These are phyloP conservation scores for Orestias chungarensis DNA, from an alignment of 2,797 vertebrate genomes.

Conservation along the genomic window DNA sequence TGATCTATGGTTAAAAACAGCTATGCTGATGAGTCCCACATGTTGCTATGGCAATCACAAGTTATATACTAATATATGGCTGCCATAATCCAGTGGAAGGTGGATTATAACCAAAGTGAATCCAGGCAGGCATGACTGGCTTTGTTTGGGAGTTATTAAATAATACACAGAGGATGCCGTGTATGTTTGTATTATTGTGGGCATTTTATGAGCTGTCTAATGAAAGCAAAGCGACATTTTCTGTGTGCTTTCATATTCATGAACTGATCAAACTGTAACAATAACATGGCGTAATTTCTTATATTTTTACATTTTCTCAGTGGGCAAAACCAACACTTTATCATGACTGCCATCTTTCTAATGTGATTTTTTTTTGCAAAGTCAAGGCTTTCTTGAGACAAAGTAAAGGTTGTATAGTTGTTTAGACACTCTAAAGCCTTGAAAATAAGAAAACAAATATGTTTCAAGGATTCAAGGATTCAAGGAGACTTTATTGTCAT, in stretches of 20 bases:
- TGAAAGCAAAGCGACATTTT: constrained; percentile 22
- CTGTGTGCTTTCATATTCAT: constrained; percentile 4
- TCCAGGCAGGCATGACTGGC: constrained; percentile 36
- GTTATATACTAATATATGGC: constrained; percentile 41
- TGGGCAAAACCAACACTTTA: neutral
- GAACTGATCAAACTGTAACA: constrained; percentile 10
- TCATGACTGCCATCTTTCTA: neutral
- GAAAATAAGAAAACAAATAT: neutral
- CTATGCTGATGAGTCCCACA: constrained; percentile 34
- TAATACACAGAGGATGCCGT: constrained; percentile 33
- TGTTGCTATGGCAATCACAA: constrained; percentile 59
- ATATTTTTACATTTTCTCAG: neutral
- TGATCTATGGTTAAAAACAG: constrained; percentile 39
- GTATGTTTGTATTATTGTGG: constrained; percentile 40
- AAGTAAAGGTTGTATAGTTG: neutral
- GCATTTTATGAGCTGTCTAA: constrained; percentile 24
- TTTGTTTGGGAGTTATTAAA: constrained; percentile 43
- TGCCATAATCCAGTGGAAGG: constrained; percentile 41
- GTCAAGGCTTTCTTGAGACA: neutral
- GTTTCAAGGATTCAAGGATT: too few species aligned
- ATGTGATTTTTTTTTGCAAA: neutral
- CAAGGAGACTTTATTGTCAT: too few species aligned
- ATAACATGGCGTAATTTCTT: constrained; percentile 2
- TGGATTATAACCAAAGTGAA: constrained; percentile 42
- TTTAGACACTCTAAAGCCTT: neutral